phyloP scores from a whole-genome alignment of 1,140 invertebrate genomes.

The Heliconius congener region DNA sequence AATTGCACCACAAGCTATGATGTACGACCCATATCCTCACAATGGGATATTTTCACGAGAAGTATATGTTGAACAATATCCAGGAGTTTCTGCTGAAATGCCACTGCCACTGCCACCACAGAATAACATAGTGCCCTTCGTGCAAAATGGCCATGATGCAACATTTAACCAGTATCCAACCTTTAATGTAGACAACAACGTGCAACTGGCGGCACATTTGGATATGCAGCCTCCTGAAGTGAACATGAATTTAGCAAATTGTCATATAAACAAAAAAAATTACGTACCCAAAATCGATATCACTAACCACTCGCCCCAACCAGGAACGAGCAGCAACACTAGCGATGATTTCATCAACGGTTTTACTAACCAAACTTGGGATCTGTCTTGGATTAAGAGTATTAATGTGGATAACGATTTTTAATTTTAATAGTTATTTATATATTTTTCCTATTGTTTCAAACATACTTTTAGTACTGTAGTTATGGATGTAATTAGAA shows the following conservation, averaged over 20 bases:
- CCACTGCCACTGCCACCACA: conserved; percentile 4
- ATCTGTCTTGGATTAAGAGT: conserved; percentile 57
- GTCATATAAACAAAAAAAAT: conserved; percentile 17
- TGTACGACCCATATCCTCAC: conserved; percentile 43
- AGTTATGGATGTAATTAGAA: not conserved
- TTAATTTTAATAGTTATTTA: conserved; percentile 19
- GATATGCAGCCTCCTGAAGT: conserved; percentile 18
- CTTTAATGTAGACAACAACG: conserved; percentile 31
- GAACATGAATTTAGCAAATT: conserved; percentile 29
- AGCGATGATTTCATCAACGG: conserved; percentile 32
- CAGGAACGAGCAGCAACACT: conserved; percentile 30
- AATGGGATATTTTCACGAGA: conserved; percentile 3
- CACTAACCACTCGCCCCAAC: conserved; percentile 33
- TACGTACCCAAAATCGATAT: not conserved
- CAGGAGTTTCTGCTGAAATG: conserved; percentile 24
- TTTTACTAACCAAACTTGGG: conserved; percentile 47
- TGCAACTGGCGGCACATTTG: conserved; percentile 25
- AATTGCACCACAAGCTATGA: conserved; percentile 34
- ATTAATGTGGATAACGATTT: conserved; percentile 50
- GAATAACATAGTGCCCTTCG: conserved; percentile 26
- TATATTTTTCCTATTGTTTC: not conserved
- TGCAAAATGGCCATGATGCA: conserved; percentile 28
- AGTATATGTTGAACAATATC: conserved; percentile 37
- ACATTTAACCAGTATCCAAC: conserved; percentile 38
- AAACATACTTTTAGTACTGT: not conserved